Evolutionary conservation across 2,797 vertebrate species (phyloP).

Genomic region (Chromobotia macracanthus): DNA sequence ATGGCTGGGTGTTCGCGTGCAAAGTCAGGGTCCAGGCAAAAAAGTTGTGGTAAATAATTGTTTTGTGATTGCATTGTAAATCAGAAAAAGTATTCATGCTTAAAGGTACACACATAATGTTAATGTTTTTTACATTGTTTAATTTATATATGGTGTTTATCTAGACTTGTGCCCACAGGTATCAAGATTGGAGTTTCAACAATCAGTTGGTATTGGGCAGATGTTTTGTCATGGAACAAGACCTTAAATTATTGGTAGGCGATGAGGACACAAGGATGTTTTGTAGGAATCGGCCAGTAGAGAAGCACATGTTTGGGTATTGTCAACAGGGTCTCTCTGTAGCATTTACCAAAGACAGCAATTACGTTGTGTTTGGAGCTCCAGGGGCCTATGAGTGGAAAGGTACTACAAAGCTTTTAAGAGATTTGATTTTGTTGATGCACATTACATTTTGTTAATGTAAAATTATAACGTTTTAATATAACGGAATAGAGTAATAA

Average conservation of each 20-base stretch:
- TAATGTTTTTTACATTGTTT: background rate
- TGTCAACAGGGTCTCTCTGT: constrained; percentile 92
- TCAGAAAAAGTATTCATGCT: background rate
- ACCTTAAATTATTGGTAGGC: constrained; percentile 62
- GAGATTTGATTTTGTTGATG: background rate
- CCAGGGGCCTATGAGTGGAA: constrained; percentile 93
- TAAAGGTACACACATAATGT: too few species aligned
- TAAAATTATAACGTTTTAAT: too few species aligned
- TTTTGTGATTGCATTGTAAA: too few species aligned
- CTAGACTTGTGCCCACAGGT: constrained; percentile 72
- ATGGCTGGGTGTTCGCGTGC: constrained; percentile 91
- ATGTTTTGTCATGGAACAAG: constrained; percentile 70
- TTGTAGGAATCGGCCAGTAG: constrained; percentile 70
- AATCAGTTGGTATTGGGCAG: constrained; percentile 67
- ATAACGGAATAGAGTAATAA: background rate
- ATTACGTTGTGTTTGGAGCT: constrained; percentile 86
- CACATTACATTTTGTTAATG: too few species aligned
- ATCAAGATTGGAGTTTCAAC: constrained; percentile 62
- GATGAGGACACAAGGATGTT: constrained; percentile 72
- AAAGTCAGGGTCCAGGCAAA: constrained; percentile 88
- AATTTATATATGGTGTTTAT: constrained; percentile 1
- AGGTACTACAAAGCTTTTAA: constrained; percentile 76
- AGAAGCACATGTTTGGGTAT: constrained; percentile 86
- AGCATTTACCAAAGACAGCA: constrained; percentile 86
- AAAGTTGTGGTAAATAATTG: constrained; percentile 91